Base-by-base conservation (phyloP, 1,140 invertebrate genomes). In the Agrypnia vestita region DNA sequence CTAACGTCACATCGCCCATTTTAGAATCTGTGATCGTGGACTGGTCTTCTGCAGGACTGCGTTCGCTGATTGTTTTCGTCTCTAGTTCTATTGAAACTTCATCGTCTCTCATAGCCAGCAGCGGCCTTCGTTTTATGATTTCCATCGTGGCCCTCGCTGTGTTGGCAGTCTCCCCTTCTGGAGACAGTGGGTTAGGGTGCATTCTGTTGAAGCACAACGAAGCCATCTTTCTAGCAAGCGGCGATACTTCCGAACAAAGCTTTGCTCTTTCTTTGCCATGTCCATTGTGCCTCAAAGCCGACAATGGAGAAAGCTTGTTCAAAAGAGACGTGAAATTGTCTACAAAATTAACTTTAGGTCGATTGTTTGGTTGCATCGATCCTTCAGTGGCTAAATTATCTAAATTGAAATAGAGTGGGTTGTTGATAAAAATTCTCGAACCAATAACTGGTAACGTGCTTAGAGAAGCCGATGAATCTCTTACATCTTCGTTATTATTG, bases 381-480 rank as follows among this genome's bases (percentile, higher is more conserved):
- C 44, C 81, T 12, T 67, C 64, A 19, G 53, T 21, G 1, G 75
- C 51, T 21, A 77, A 35, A 35, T 79, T 53, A 10, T 80, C 79
- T 46, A 69, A 61, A 15, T 81, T 83, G 62, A 83, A 83, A 51
- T 83, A 83, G 10, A 83, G 62, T 4, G 82, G 82, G 53, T 83
- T 83, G 19, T 83, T 82, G 11, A 83, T 79, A 47, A 83, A 83
- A 8, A 80, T 78, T 51, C 82, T 76, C 13, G 80, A 81, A 7
- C 82, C 82, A 25, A 83, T 81, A 4, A 80, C 75, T n/a, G 82
- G 82, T 35, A 83, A 75, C n/a, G 82, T 83, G 55, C 82, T 82
- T 9, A 81, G 21, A 69, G 53, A 79, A 11, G 73, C 35, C 1
- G 80, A 73, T 21, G 71, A 44, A 59, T 79, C 43, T 25, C 76